Evolutionary conservation across 1,140 invertebrate species (phyloP), one percentile per base, ranked within the genome.

Genomic region (Agrypnia vestita): DNA sequence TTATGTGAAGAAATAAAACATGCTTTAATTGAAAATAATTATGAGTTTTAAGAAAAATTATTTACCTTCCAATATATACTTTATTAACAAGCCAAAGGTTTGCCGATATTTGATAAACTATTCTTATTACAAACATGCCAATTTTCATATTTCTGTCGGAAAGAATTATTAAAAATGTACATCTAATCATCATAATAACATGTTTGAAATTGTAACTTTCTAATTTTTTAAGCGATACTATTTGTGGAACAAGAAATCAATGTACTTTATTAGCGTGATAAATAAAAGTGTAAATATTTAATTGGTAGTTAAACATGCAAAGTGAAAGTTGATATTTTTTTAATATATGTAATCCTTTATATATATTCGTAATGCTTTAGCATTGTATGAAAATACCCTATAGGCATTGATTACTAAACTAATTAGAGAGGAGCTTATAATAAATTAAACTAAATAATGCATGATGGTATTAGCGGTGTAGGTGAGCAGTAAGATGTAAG

Each of bases 401-500:
- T 69, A 7, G 64, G 64, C 64, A 69, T 69, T 8, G 9, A 69
- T 17, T 15, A 47, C 19, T 46, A 46, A 64, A 64, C 10, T 64
- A 69, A 69, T 35, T 69, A 11, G 15, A 7, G 17, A 44, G 43
- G 19, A 69, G 46, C 13, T 25, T 19, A 25, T 62, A 21, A 35
- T 64, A 35, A 25, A 25, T 10, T 35, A 43, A 44, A 64, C 25
- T 64, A 25, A n/a, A 64, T 64, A 25, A 64, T 71, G 67, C 67
- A 21, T 21, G 67, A 71, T 71, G 67, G 67, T 71, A 71, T 51
- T 49, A 71, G 67, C 67, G 21, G 67, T 71, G 47, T 71, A 0
- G 25, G 67, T 71, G 67, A 71, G 67, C 67, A 17, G 62, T 67
- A 67, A 56, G 44, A 71, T 51, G 67, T 71, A 10, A 71, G 67